Evolutionary conservation across 2,113 vertebrate species (phyloP).

Genomic region (Oceanites oceanicus): DNA sequence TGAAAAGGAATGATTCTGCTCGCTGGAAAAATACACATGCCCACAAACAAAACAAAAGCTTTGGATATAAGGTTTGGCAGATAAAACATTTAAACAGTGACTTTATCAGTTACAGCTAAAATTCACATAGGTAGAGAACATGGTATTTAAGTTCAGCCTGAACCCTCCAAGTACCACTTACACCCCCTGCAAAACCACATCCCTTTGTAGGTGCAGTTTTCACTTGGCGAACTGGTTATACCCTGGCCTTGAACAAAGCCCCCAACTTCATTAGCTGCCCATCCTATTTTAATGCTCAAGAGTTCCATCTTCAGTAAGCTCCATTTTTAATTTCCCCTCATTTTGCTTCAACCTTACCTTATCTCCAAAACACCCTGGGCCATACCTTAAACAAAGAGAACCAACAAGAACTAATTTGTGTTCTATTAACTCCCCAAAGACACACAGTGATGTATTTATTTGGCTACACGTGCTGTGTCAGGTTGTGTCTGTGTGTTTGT

Average conservation of each 20-base stretch:
- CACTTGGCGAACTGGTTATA: neutral
- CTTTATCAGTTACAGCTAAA: neutral
- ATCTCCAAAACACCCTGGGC: neutral
- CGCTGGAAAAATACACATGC: neutral
- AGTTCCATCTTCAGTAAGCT: neutral
- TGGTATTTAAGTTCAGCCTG: neutral
- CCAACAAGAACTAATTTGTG: neutral
- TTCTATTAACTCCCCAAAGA: neutral
- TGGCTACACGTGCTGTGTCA: fast-evolving
- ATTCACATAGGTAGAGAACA: neutral
- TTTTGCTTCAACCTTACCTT: neutral
- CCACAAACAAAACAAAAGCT: neutral
- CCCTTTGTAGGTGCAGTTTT: neutral
- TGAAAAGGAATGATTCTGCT: neutral
- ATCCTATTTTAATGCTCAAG: neutral
- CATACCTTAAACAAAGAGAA: fast-evolving
- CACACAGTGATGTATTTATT: neutral
- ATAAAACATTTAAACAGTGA: neutral
- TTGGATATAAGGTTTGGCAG: neutral
- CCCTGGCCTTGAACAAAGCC: neutral
- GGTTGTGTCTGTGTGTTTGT: neutral
- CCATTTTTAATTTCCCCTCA: neutral
- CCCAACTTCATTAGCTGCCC: neutral
- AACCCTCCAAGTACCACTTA: neutral
- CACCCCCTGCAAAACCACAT: neutral